Conservation (phyloP, 2,888 invertebrate genomes). For the Aspidapion aeneum region DNA sequence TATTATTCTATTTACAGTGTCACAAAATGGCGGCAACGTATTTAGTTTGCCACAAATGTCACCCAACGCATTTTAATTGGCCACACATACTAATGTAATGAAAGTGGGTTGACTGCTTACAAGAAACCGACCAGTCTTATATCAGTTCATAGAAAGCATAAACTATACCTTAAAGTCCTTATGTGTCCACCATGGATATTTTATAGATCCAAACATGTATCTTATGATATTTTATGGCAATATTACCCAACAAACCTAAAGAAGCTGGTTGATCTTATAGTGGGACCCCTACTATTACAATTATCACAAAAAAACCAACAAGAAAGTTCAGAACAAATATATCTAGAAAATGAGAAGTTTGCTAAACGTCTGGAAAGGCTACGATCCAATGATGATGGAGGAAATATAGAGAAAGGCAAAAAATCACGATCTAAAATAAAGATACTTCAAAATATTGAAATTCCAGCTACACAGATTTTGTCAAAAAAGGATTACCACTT, state of each 20-base stretch:
- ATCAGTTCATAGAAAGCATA: not conserved
- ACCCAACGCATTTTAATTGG: too few species aligned
- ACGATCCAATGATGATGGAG: not conserved
- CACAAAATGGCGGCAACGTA: too few species aligned
- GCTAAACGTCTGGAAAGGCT: not conserved
- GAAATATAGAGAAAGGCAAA: too few species aligned
- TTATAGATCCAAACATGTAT: not conserved
- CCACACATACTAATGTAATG: not conserved
- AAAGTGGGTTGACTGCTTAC: not conserved
- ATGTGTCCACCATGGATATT: not conserved
- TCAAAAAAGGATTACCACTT: not conserved
- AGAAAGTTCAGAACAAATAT: not conserved
- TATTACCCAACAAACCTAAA: not conserved
- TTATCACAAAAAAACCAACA: not conserved
- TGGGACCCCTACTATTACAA: not conserved
- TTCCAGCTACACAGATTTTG: not conserved
- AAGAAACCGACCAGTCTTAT: not conserved
- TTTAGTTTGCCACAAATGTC: too few species aligned
- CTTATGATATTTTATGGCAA: not conserved
- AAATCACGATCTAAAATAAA: not conserved
- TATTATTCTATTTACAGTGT: too few species aligned
- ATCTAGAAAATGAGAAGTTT: not conserved
- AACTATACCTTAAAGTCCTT: not conserved
- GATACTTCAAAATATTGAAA: not conserved
- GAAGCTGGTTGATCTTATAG: not conserved